A percentile compares a stretch with the other conserved stretches of the same genome.
Evolutionary conservation across 2,888 invertebrate species (phyloP).

Genomic region (Clunio marinus): DNA sequence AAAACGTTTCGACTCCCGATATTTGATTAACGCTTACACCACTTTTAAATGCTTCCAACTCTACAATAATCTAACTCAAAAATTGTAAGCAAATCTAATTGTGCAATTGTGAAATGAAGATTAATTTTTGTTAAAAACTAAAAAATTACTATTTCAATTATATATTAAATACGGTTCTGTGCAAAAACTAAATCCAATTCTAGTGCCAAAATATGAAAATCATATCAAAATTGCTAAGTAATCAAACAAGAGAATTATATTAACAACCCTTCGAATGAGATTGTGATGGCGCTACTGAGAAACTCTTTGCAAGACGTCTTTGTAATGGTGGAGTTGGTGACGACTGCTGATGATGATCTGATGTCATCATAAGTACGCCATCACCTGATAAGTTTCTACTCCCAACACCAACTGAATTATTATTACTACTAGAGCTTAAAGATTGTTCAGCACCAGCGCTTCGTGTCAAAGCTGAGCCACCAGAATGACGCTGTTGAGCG

Average conservation of each 20-base stretch:
- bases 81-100: too few species aligned
- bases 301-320: conserved; percentile 85
- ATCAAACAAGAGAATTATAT: conserved; percentile 17
- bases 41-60: too few species aligned
- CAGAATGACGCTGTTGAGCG: conserved; percentile 15
- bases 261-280: conserved; percentile 52
- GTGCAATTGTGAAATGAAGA: conserved; percentile 23
- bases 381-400: conserved; percentile 24
- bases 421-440: conserved; percentile 41
- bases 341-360: conserved; percentile 55
- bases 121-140: conserved; percentile 1
- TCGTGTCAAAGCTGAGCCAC: conserved; percentile 41
- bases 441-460: conserved; percentile 40
- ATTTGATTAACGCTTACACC: too few species aligned
- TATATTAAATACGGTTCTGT: too few species aligned
- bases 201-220: too few species aligned
- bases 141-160: too few species aligned
- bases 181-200: not conserved
- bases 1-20: too few species aligned
- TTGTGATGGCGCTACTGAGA: conserved; percentile 74
- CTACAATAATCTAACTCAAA: too few species aligned
- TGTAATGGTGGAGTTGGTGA: conserved; percentile 80
- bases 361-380: conserved; percentile 47
- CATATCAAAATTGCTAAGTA: conserved; percentile 2
- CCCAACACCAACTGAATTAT: conserved; percentile 40